Percentiles rank a stretch among this genome's conserved stretches.
phyloP scores from a whole-genome alignment of 2,888 invertebrate genomes.

The Disparrhopalites patrizii region DNA sequence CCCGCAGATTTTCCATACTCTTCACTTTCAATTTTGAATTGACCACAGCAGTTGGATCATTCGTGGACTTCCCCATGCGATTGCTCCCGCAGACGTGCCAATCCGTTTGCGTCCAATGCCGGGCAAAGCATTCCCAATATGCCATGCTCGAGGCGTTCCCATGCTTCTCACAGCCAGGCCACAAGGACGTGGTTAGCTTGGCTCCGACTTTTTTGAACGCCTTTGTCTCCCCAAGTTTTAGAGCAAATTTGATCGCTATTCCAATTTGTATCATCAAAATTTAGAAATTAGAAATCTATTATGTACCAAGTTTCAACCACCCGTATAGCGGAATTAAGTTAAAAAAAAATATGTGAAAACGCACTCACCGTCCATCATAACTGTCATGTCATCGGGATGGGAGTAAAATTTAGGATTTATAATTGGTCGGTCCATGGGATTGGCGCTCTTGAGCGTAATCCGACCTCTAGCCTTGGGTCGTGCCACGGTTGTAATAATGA shows the following conservation, averaged over 20 bases:
- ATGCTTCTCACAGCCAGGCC: background rate
- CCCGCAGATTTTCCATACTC: no score
- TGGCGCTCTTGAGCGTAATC: constrained; percentile 30
- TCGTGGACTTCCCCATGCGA: constrained; percentile 34
- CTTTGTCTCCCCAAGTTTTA: background rate
- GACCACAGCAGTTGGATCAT: constrained; percentile 35
- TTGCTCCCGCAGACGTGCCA: constrained; percentile 39
- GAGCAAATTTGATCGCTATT: background rate
- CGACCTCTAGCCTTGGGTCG: constrained; percentile 36
- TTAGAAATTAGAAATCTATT: no score
- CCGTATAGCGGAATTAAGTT: background rate
- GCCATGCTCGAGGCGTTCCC: background rate
- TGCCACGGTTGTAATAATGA: constrained; percentile 35
- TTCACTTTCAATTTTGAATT: constrained; percentile 42
- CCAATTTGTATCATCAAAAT: background rate
- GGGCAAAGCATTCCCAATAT: background rate
- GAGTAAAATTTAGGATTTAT: constrained; percentile 41
- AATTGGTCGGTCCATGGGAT: constrained; percentile 34
- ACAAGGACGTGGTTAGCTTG: background rate
- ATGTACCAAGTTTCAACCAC: no score
- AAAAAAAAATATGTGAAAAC: background rate
- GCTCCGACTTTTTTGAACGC: background rate
- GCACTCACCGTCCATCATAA: constrained; percentile 35
- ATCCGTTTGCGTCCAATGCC: background rate
- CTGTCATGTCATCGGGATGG: constrained; percentile 38